Percentiles rank a stretch among this genome's conserved stretches.
phyloP scores from a whole-genome alignment of 2,797 vertebrate genomes.

The Acanthurus tractus region DNA sequence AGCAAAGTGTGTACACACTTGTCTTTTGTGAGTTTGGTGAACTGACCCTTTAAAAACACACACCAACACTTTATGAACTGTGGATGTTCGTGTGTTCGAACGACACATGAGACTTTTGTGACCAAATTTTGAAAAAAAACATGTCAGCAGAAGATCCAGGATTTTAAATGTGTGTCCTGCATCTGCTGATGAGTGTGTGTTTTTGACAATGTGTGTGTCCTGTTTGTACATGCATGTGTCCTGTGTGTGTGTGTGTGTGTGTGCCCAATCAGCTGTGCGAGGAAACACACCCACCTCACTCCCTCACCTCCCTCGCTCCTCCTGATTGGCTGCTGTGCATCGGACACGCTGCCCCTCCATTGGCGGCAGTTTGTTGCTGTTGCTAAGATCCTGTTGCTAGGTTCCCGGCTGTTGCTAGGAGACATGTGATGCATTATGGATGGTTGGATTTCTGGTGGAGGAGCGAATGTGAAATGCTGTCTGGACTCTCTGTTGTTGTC shows the following conservation, averaged over 20 bases:
- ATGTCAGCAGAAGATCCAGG: not conserved
- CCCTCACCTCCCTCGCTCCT: conserved; percentile 9
- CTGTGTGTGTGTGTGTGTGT: conserved; percentile 30
- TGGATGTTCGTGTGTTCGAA: not conserved
- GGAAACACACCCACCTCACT: conserved; percentile 47
- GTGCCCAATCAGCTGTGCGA: conserved; percentile 64
- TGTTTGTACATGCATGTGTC: not conserved
- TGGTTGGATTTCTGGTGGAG: conserved; percentile 85
- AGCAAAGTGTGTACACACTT: too few relatives aligned
- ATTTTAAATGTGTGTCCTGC: not conserved
- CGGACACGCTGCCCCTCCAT: conserved; percentile 62
- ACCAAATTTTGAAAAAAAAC: not conserved
- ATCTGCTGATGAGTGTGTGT: too few relatives aligned
- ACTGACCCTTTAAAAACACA: not conserved
- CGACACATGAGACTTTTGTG: not conserved
- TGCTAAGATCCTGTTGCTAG: conserved; percentile 92
- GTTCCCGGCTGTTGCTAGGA: conserved; percentile 87
- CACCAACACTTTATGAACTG: not conserved
- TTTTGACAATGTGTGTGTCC: not conserved
- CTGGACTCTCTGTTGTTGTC: conserved; percentile 43
- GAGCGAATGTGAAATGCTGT: conserved; percentile 89
- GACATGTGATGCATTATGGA: conserved; percentile 92
- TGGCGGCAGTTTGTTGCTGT: conserved; percentile 83
- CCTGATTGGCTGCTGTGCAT: conserved; percentile 71
- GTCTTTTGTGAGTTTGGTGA: not conserved